A percentile compares a stretch with the other conserved stretches of the same genome.
These are phyloP conservation scores for Drosophila parvula DNA, from an alignment of 1,140 invertebrate species.

Conservation along the genomic window DNA sequence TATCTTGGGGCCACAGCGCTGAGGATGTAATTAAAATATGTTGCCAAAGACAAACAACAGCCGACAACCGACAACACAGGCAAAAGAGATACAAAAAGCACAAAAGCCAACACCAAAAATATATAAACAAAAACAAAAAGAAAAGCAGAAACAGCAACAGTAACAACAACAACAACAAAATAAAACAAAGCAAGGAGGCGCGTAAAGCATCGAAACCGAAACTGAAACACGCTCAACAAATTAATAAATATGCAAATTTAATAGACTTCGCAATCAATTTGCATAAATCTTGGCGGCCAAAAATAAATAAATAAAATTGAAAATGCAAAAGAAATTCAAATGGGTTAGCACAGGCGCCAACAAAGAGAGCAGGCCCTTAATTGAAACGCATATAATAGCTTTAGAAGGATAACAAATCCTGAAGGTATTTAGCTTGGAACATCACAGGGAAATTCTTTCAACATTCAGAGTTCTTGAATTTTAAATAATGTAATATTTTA, in stretches of 20 bases:
- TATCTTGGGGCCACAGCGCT: slow-evolving; percentile 55
- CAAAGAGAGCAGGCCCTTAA: not conserved
- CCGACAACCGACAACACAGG: not conserved
- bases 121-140: slow-evolving; percentile 6
- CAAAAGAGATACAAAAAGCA: slow-evolving; percentile 24
- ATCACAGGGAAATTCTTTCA: too few relatives aligned
- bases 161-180: slow-evolving; percentile 4
- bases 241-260: slow-evolving; percentile 82
- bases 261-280: slow-evolving; percentile 74
- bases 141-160: slow-evolving; percentile 4
- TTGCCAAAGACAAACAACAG: slow-evolving; percentile 72
- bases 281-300: slow-evolving; percentile 71
- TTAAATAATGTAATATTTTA: too few relatives aligned
- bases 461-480: too few relatives aligned
- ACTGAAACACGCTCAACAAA: slow-evolving; percentile 66
- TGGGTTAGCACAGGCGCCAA: slow-evolving; percentile 6
- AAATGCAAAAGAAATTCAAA: slow-evolving; percentile 29
- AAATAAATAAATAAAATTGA: slow-evolving; percentile 73
- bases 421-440: not conserved
- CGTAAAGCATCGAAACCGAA: slow-evolving; percentile 8
- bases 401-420: not conserved
- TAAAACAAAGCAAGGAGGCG: slow-evolving; percentile 39
- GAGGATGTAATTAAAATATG: slow-evolving; percentile 76
- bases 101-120: slow-evolving; percentile 15
- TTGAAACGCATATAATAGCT: slow-evolving; percentile 4